Conservation (phyloP, 2,888 invertebrate genomes). For the Hanleya hanleyi region DNA sequence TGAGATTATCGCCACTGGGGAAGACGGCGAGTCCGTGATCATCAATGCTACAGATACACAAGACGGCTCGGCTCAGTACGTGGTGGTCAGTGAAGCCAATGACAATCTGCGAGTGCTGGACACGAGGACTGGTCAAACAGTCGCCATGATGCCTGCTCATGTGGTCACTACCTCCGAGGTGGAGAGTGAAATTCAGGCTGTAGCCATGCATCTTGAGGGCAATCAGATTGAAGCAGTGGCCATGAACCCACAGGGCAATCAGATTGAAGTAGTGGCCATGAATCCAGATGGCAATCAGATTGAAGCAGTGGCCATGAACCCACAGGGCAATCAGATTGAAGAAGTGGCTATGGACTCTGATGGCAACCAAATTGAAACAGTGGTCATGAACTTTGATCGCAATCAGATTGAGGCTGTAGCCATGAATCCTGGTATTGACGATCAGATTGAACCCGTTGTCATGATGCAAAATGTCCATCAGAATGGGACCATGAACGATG, state of each 20-base stretch:
- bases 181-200: slow-evolving; percentile 23
- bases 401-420: slow-evolving; percentile 40
- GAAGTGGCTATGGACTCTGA: too few species aligned
- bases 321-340: too few species aligned
- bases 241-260: too few species aligned
- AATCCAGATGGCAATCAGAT: neutral
- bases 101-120: slow-evolving; percentile 49
- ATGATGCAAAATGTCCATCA: too few species aligned
- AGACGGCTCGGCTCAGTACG: slow-evolving; percentile 36
- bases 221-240: slow-evolving; percentile 18
- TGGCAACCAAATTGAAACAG: neutral
- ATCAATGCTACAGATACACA: slow-evolving; percentile 45
- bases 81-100: slow-evolving; percentile 44
- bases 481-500: slow-evolving; percentile 18
- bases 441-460: too few species aligned
- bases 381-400: neutral
- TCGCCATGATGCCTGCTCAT: slow-evolving; percentile 40
- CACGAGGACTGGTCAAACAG: slow-evolving; percentile 49
- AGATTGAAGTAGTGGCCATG: slow-evolving; percentile 16
- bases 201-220: slow-evolving; percentile 19
- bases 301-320: too few species aligned
- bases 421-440: slow-evolving; percentile 31
- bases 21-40: slow-evolving; percentile 38
- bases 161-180: slow-evolving; percentile 28
- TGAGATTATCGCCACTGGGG: slow-evolving; percentile 46